Evolutionary conservation across 2,888 invertebrate genomes (phyloP).

Genomic region (Caenorhabditis wallacei): DNA sequence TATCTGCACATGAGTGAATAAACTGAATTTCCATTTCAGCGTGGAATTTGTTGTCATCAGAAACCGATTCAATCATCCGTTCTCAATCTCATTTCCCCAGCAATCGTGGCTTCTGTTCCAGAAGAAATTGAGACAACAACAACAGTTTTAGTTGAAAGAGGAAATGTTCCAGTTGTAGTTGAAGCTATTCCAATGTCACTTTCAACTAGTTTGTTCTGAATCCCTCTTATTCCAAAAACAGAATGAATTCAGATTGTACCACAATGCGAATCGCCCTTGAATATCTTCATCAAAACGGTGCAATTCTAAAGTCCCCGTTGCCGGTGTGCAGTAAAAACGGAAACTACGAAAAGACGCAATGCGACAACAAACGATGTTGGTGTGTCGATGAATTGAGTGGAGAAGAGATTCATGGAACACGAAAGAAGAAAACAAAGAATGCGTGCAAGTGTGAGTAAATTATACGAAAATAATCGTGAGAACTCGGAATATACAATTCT

Average conservation of each 20-base stretch:
- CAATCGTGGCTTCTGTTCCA: constrained; percentile 39
- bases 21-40: background rate
- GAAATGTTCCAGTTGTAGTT: constrained; percentile 25
- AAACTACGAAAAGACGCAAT: constrained; percentile 61
- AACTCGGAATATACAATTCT: constrained; percentile 25
- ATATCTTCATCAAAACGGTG: constrained; percentile 60
- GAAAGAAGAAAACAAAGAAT: constrained; percentile 61
- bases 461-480: constrained; percentile 40
- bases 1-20: background rate
- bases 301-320: constrained; percentile 51
- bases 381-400: constrained; percentile 74
- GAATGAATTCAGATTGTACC: constrained; percentile 62
- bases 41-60: constrained; percentile 50
- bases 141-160: background rate
- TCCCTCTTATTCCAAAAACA: background rate
- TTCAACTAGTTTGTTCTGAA: constrained; percentile 37
- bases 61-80: constrained; percentile 49
- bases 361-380: constrained; percentile 70
- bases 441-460: constrained; percentile 61
- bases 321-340: constrained; percentile 60
- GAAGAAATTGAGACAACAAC: constrained; percentile 9
- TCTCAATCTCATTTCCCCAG: constrained; percentile 52
- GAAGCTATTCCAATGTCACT: constrained; percentile 48
- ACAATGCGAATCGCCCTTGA: constrained; percentile 58
- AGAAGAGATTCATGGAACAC: constrained; percentile 76